A percentile compares a stretch with the other conserved stretches of the same genome.
phyloP scores from a whole-genome alignment of 2,113 vertebrate species.

The Clarias macrocephalus region DNA sequence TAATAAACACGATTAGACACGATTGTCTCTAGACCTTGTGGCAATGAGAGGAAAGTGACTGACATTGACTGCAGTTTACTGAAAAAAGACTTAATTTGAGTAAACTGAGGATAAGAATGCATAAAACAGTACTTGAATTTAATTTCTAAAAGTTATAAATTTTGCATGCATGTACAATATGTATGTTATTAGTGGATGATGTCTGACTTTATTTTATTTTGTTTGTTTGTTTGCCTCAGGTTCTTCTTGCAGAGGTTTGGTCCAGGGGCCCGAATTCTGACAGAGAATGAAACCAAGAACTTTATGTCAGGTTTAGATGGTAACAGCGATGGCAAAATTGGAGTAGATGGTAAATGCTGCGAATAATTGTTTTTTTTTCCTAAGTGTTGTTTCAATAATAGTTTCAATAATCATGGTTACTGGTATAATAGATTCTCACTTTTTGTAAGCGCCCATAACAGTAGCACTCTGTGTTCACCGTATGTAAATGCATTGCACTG shows the following conservation, averaged over 20 bases:
- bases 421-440: neutral
- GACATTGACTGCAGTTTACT: neutral
- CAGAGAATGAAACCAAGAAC: slow-evolving; percentile 82
- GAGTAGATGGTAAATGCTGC: slow-evolving; percentile 80
- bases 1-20: too few species aligned
- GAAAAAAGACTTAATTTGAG: neutral
- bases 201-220: neutral
- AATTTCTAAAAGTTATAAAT: neutral
- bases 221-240: slow-evolving; percentile 64
- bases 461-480: neutral
- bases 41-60: slow-evolving; percentile 17
- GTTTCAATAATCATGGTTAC: neutral
- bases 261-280: slow-evolving; percentile 83
- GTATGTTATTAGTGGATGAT: neutral
- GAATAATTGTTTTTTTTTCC: neutral
- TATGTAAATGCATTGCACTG: neutral
- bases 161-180: neutral
- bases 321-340: slow-evolving; percentile 90
- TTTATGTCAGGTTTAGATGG: slow-evolving; percentile 86
- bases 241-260: slow-evolving; percentile 91
- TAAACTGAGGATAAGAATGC: neutral
- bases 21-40: slow-evolving; percentile 24
- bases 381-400: neutral
- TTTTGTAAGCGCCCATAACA: neutral
- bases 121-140: neutral